phyloP scores from a whole-genome alignment of 2,888 invertebrate genomes.

The Cerceris ruficornis region DNA sequence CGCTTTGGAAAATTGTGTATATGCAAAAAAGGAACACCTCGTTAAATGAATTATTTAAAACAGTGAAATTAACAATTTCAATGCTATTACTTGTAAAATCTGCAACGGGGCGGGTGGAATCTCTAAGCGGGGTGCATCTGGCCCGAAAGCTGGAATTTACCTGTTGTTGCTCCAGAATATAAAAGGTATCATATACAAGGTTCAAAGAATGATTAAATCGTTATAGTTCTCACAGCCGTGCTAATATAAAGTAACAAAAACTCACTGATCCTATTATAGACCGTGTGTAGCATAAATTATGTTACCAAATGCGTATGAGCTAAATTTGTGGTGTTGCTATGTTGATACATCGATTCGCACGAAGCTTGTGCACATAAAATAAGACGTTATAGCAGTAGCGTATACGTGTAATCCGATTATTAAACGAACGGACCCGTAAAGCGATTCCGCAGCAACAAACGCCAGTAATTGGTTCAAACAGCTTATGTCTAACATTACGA shows the following conservation, averaged over 20 bases:
- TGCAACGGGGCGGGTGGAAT: too few relatives aligned
- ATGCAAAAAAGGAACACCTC: too few relatives aligned
- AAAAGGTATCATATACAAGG: neutral
- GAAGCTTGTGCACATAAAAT: slow-evolving; percentile 39
- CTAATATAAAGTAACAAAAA: too few relatives aligned
- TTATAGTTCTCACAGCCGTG: too few relatives aligned
- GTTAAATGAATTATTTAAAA: too few relatives aligned
- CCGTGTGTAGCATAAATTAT: slow-evolving; percentile 20
- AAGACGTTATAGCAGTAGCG: slow-evolving; percentile 40
- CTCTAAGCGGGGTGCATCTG: too few relatives aligned
- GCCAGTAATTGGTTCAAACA: slow-evolving; percentile 45
- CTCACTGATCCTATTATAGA: too few relatives aligned
- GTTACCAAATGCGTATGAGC: slow-evolving; percentile 29
- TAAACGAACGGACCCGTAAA: slow-evolving; percentile 26
- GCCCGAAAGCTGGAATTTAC: too few relatives aligned
- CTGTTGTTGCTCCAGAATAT: too few relatives aligned
- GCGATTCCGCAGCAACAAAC: slow-evolving; percentile 38
- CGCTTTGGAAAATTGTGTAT: too few relatives aligned
- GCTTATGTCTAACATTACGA: slow-evolving; percentile 42
- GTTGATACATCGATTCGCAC: slow-evolving; percentile 25
- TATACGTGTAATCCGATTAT: slow-evolving; percentile 52
- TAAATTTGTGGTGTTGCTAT: slow-evolving; percentile 17
- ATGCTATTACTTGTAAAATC: too few relatives aligned
- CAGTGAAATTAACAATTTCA: too few relatives aligned
- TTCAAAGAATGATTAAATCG: neutral